phyloP scores from a whole-genome alignment of 2,797 vertebrate genomes.

The Eupleurogrammus muticus region DNA sequence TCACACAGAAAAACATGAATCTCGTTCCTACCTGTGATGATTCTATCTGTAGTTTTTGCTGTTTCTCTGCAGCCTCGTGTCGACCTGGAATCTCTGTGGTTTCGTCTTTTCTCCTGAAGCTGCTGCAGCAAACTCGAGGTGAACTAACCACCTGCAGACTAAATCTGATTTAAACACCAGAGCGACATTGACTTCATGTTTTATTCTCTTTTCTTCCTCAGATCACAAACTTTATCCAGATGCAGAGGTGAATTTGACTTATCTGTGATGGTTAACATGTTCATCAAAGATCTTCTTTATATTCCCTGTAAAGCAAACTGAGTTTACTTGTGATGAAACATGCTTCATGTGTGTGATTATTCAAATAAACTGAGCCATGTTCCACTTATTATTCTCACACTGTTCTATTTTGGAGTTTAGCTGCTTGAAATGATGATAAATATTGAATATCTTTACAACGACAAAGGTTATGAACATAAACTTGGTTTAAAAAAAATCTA shows the following conservation, averaged over 20 bases:
- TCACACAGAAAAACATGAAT: no score
- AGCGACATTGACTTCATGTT: neutral
- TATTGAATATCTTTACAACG: no score
- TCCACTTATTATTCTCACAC: slow-evolving; percentile 1
- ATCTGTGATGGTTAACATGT: slow-evolving; percentile 35
- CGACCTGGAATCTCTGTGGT: slow-evolving; percentile 7
- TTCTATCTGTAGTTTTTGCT: neutral
- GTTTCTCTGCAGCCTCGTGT: slow-evolving; percentile 47
- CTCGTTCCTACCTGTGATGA: neutral
- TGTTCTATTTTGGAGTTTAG: no score
- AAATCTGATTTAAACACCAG: no score
- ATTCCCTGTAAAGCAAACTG: neutral
- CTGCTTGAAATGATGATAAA: no score
- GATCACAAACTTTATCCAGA: slow-evolving; percentile 28
- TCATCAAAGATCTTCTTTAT: neutral
- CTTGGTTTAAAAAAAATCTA: no score
- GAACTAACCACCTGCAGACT: neutral
- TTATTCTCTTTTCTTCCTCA: slow-evolving; percentile 24
- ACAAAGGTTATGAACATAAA: no score
- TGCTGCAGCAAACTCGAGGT: slow-evolving; percentile 57
- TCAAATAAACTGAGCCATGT: neutral
- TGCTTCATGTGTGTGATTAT: slow-evolving; percentile 4
- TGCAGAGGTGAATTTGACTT: neutral
- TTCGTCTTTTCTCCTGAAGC: slow-evolving; percentile 39
- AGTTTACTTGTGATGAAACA: slow-evolving; percentile 16